Percentiles rank a stretch among this genome's conserved stretches.
These are phyloP conservation scores for Contarinia nasturtii DNA, from an alignment of 1,140 invertebrate genomes.

Conservation along the genomic window DNA sequence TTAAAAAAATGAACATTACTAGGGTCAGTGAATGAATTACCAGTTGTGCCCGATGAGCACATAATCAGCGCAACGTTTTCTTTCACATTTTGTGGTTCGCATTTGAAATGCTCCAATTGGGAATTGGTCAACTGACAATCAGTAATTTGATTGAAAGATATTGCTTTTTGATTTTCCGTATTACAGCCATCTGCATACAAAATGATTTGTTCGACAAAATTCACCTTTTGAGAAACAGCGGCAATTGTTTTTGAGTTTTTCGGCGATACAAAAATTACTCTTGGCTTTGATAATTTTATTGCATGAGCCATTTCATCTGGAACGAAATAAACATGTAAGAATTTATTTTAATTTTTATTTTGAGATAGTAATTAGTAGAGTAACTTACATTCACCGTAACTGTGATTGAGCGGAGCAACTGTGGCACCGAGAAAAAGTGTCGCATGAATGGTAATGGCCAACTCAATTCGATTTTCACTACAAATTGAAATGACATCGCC, in stretches of 20 bases:
- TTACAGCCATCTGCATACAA: conserved; percentile 22
- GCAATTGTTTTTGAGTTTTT: conserved; percentile 26
- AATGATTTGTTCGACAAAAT: conserved; percentile 26
- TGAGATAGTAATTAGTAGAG: conserved; percentile 18
- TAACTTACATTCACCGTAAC: conserved; percentile 24
- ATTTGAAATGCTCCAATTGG: not conserved
- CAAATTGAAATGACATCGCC: conserved; percentile 25
- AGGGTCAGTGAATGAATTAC: no score
- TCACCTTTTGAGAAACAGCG: conserved; percentile 22
- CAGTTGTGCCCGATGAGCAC: conserved; percentile 53
- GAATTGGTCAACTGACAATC: conserved; percentile 11
- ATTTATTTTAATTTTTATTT: no score
- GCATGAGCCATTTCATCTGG: conserved; percentile 41
- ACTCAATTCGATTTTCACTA: conserved; percentile 28
- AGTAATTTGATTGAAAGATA: conserved; percentile 12
- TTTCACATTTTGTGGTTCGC: not conserved
- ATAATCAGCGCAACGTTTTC: conserved; percentile 25
- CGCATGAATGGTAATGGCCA: conserved; percentile 17
- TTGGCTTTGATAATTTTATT: conserved; percentile 41
- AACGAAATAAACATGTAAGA: no score
- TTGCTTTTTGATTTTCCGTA: conserved; percentile 10
- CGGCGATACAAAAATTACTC: conserved; percentile 41
- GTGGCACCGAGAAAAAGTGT: conserved; percentile 21
- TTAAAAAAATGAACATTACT: no score
- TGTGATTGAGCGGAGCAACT: conserved; percentile 23